These are phyloP conservation scores for Centropristis striata DNA, from an alignment of 2,113 vertebrate species.

Conservation along the genomic window DNA sequence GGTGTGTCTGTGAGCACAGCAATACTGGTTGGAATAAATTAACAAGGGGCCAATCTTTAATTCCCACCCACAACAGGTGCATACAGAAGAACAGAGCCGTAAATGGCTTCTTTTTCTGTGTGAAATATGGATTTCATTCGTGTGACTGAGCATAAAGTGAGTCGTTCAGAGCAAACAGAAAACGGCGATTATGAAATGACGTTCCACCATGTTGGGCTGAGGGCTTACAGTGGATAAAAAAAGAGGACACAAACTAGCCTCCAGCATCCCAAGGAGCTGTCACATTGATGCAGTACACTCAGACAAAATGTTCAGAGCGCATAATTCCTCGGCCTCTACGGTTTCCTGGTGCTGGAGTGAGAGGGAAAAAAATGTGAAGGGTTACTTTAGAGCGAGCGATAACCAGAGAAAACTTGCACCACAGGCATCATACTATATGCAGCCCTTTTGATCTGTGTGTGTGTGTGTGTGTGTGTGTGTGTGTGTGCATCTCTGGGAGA, in stretches of 20 bases:
- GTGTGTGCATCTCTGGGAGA: conserved; percentile 46
- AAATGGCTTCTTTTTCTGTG: neutral
- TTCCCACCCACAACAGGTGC: conserved; percentile 2
- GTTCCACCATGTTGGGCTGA: neutral
- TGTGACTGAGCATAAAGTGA: conserved; percentile 17
- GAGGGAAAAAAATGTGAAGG: conserved; percentile 15
- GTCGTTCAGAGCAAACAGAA: conserved; percentile 16
- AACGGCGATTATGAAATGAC: conserved; percentile 33
- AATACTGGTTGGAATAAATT: neutral
- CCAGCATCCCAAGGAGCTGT: conserved; percentile 62
- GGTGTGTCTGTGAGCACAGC: neutral
- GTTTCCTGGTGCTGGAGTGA: conserved; percentile 37
- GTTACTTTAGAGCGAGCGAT: conserved; percentile 25
- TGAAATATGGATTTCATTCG: conserved; percentile 23
- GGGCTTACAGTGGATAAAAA: conserved; percentile 34
- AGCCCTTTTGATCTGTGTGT: conserved; percentile 41
- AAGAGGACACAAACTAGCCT: conserved; percentile 64
- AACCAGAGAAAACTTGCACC: conserved; percentile 44
- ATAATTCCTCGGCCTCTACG: conserved; percentile 41
- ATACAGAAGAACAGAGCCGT: neutral
- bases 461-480: conserved; percentile 4
- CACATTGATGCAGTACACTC: conserved; percentile 62
- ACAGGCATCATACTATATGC: conserved; percentile 39
- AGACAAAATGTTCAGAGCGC: conserved; percentile 65
- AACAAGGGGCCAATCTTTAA: neutral